Evolutionary conservation across 2,888 invertebrate species (phyloP).

Genomic region (Anoplius nigerrimus): DNA sequence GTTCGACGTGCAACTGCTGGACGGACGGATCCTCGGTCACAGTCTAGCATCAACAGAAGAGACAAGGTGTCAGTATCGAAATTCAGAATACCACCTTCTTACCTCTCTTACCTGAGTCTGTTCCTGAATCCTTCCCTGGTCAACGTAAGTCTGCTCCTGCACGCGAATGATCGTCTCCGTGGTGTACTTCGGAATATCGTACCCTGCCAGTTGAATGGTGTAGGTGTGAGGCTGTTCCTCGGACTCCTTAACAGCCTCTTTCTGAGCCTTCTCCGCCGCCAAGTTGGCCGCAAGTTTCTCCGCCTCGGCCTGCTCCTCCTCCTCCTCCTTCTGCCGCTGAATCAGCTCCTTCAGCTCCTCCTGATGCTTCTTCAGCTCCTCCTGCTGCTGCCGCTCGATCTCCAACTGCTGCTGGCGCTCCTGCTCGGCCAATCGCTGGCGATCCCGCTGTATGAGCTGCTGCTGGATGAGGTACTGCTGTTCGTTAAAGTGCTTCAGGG

Average conservation of each 20-base stretch:
- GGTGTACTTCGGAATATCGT: slow-evolving; percentile 44
- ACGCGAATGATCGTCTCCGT: slow-evolving; percentile 16
- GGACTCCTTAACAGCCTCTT: slow-evolving; percentile 31
- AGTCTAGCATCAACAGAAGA: too few relatives aligned
- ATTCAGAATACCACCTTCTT: too few relatives aligned
- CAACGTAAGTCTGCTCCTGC: slow-evolving; percentile 32
- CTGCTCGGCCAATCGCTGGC: slow-evolving; percentile 65
- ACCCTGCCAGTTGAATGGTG: slow-evolving; percentile 38
- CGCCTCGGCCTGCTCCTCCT: slow-evolving; percentile 44
- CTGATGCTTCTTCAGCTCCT: slow-evolving; percentile 60
- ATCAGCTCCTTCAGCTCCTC: slow-evolving; percentile 60
- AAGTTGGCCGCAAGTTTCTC: slow-evolving; percentile 23
- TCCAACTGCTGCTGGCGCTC: slow-evolving; percentile 64
- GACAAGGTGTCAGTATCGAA: too few relatives aligned
- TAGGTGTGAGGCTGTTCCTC: slow-evolving; percentile 31
- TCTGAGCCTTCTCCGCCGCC: slow-evolving; percentile 39
- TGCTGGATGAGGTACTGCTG: slow-evolving; percentile 70
- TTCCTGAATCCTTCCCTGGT: slow-evolving; percentile 40
- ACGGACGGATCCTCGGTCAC: neutral
- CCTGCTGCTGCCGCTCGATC: slow-evolving; percentile 59
- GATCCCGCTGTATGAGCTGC: slow-evolving; percentile 68
- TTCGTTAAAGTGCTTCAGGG: slow-evolving; percentile 71
- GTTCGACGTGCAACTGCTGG: neutral
- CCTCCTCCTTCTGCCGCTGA: slow-evolving; percentile 55
- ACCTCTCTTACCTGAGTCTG: slow-evolving; percentile 49